Base-by-base conservation (phyloP, 2,797 vertebrate genomes). In the Hafferia zeledoni region DNA sequence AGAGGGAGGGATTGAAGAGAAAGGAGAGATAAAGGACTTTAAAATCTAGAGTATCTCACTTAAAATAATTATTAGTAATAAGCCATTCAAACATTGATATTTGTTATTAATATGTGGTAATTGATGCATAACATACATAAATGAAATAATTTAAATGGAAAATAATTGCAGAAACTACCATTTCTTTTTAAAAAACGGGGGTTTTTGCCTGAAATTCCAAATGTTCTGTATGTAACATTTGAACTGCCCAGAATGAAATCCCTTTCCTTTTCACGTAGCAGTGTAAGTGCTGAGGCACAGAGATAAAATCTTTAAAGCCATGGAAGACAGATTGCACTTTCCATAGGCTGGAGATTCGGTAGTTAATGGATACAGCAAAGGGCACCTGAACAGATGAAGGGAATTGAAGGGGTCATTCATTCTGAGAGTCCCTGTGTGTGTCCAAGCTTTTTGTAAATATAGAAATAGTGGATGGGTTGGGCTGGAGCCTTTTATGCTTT, bases 311-410 rank as follows among this genome's bases (percentile, higher is more conserved):
- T 87, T 92, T 94, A 27, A 64, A 78, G 75, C 22, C 56, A 35
- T 53, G 68, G 57, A 89, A 91, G 90, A 94, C 1, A 60, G 75
- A 93, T 75, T 91, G 71, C 53, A n/a, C 85, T 94, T 89, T 57
- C 1, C 3, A 81, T 78, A 52, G 82, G 30, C 71, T 85, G 92
- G 68, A 87, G 83, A 25, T 86, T 74, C 2, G 2, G 68, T 68
- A 70, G 52, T 52, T 84, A 77, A 83, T 69, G 89, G 67, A 39
- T 65, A 41, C 71, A 61, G 74, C 70, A 70, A 35, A 63, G 68
- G 75, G 60, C 71, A 64, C 71, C 86, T 35, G 86, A 93, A 47
- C 2, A 3, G 64, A 52, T 30, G 72, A 53, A 64, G 65, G 56
- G 78, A 55, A 87, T 35, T 24, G 60, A 80, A 77, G 17, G 59